These are phyloP conservation scores for Sarcophaga peregrina DNA, from an alignment of 1,140 invertebrate species.

Conservation along the genomic window DNA sequence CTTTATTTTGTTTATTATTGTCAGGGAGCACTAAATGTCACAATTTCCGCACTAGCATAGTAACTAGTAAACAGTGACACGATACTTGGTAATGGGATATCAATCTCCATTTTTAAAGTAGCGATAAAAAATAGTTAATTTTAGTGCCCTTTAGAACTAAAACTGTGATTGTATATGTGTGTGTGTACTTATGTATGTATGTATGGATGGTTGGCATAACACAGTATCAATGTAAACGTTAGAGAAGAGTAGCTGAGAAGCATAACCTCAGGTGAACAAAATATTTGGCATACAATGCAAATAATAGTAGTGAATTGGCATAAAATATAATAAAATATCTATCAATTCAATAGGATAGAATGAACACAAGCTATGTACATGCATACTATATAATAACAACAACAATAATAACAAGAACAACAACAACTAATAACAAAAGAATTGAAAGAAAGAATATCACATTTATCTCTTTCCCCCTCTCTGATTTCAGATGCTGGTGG, in stretches of 20 bases:
- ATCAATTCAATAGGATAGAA: background rate
- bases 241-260: background rate
- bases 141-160: background rate
- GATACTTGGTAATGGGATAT: too few species aligned
- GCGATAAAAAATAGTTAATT: background rate
- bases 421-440: too few species aligned
- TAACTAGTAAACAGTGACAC: background rate
- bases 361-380: too few species aligned
- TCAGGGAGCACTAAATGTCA: background rate
- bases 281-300: slow-evolving; percentile 22
- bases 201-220: background rate
- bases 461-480: too few species aligned
- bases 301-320: slow-evolving; percentile 19
- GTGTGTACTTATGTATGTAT: too few species aligned
- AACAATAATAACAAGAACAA: too few species aligned
- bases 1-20: background rate
- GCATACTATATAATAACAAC: background rate
- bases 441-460: too few species aligned
- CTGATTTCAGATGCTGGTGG: too few species aligned
- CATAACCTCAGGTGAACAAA: slow-evolving; percentile 19
- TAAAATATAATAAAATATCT: slow-evolving; percentile 17
- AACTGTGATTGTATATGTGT: too few species aligned
- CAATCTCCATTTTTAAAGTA: too few species aligned
- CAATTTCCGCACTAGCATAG: background rate
- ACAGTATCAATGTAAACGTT: slow-evolving; percentile 5